Evolutionary conservation across 2,888 invertebrate species (phyloP), one percentile per base, ranked within the genome.

Genomic region (Lapara coniferarum): DNA sequence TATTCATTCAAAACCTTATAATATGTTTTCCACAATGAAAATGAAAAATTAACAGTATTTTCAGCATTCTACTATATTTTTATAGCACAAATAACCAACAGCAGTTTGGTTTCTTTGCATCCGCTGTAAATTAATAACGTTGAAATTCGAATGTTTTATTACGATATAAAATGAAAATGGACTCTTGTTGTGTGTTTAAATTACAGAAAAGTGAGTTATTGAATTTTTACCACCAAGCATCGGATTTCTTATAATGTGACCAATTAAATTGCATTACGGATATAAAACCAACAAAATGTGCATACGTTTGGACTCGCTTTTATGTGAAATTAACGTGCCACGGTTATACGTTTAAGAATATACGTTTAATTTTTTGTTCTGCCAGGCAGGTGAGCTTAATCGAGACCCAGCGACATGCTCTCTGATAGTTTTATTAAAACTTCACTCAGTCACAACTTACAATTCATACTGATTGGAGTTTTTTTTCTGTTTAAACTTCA

Each of bases 211-310:
- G 66, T 71, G 70, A 66, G 66, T 69, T 46, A 63, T 49, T 49
- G 46, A 63, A 63, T 19, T 63, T 59, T 63, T 19, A 37, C 19
- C 56, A 52, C 14, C 66, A 56, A 57, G 76, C 73, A 75, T 76
- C 79, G 74, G 71, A 80, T 79, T 80, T 67, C 63, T 80, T 74
- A 71, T 80, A 83, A 82, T 80, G 78, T 70, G 79, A 74, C 77
- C 82, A 82, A 82, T 84, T 81, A 81, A 83, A 73, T 73, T 73
- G 73, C 69, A 63, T 57, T 57, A 14, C 14, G 49, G 19, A 49
- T 63, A 19, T 63, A 13, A 46, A 46, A 63, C 49, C 16, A 63
- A 63, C 63, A 16, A 63, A 63, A 63, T 63, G 49, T 49, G 63
- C 63, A 63, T 49, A 63, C 37, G 2, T 57, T 63, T 63, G 49